Percentiles rank a stretch among this genome's conserved stretches.
phyloP scores from a whole-genome alignment of 2,888 invertebrate genomes.

The Diarsia dahlii region DNA sequence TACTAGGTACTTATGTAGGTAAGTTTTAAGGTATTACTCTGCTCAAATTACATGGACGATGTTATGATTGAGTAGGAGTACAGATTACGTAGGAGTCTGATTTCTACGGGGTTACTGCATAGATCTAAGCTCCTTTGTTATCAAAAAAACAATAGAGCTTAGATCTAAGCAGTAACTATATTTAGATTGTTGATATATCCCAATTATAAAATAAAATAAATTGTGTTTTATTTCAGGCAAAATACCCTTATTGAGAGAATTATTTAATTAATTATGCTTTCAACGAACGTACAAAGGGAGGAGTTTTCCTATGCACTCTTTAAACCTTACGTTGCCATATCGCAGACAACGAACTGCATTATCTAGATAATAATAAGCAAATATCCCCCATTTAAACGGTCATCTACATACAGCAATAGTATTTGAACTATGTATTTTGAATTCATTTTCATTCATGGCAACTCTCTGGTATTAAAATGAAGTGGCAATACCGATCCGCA shows the following conservation, averaged over 20 bases:
- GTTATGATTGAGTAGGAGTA: not conserved
- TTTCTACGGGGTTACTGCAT: not conserved
- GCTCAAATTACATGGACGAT: not conserved
- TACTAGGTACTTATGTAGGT: constrained; percentile 13
- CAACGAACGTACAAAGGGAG: constrained; percentile 7
- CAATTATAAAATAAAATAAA: too few relatives aligned
- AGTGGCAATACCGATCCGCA: constrained; percentile 66
- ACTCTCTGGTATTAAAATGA: constrained; percentile 64
- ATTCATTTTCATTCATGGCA: constrained; percentile 59
- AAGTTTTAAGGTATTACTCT: not conserved
- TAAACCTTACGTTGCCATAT: constrained; percentile 11
- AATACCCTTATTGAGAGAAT: too few relatives aligned
- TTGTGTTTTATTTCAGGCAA: too few relatives aligned
- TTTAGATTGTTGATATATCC: constrained; percentile 6
- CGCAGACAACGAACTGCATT: constrained; percentile 22
- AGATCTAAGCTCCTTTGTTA: not conserved
- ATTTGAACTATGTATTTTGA: constrained; percentile 48
- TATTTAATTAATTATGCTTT: too few relatives aligned
- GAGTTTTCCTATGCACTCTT: not conserved
- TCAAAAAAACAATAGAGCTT: not conserved
- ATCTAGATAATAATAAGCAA: constrained; percentile 28
- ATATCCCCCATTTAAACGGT: constrained; percentile 17
- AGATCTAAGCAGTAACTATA: not conserved
- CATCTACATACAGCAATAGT: constrained; percentile 43
- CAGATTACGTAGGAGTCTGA: not conserved